Base-by-base conservation (phyloP, 2,888 invertebrate genomes). In the Nemotelus nigrinus region DNA sequence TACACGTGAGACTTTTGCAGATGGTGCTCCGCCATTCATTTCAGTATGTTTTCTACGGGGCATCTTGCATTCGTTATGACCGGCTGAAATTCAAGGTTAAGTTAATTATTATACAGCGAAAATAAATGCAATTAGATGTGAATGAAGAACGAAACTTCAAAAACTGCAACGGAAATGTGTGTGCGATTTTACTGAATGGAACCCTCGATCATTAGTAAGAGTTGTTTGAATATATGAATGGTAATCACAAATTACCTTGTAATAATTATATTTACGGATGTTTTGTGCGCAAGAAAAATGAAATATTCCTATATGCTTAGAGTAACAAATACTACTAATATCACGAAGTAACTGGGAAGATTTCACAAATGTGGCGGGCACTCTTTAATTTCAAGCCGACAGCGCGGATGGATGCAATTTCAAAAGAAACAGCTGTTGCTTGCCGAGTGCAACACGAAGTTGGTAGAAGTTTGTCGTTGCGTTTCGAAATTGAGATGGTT, bases 1-100 rank as follows among this genome's bases (percentile, higher is more conserved):
- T 2, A 79, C 71, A 5, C 85, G 84, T 72, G 81, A 80, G 3
- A 82, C 79, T 76, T 84, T 84, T n/a, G 80, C 81, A 55, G 80
- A 79, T 8, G 83, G 82, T 3, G 77, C 82, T 7, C 79, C 72
- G 48, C 64, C 39, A 5, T 48, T 48, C 10, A 25, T 41, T 4
- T 48, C 25, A n/a, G 48, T 8, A 2, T 43, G 44, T 47, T 77
- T 77, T 57, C 77, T 25, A n/a, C 71, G 58, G 50, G 76, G 64
- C 65, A 74, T 74, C 25, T 43, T 53, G n/a, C 25, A 4, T 53
- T 7, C 53, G 53, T 58, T 5, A 5, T 25, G 25, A 25, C 39
- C 43, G 47, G 2, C 74, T 74, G 60, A 7, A 75, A 75, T 63
- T 25, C 10, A 50, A 58, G 58, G 72, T 72, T 72, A 71, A 25